Evolutionary conservation across 2,113 vertebrate genomes (phyloP), one percentile per base, ranked within the genome.

Genomic region (Dolichotis patagonum): DNA sequence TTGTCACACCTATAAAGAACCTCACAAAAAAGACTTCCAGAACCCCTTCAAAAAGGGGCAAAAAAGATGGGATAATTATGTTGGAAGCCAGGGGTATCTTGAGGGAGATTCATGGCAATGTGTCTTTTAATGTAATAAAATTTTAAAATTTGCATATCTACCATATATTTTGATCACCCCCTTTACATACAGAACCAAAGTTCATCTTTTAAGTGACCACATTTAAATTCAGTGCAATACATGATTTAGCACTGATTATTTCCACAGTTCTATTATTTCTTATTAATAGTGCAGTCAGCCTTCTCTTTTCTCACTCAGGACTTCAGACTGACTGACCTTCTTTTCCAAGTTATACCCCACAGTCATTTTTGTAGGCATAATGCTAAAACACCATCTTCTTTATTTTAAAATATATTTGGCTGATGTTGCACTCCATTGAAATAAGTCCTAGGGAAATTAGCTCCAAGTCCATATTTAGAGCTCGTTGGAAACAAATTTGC

Each of bases 401-500:
- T n/a, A 80, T 52, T 96, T 93, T 93, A 71, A 60, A 96, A 67
- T 81, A 63, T 58, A 4, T 78, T 67, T 82, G 43, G 46, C n/a
- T 58, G 52, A 28, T 69, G 73, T n/a, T 84, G 91, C 77, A n/a
- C 19, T 46, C 73, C 65, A 73, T 7, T 91, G 56, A 96, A 97
- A 62, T 71, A 92, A 95, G n/a, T 81, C 54, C 52, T 63, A 83
- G 83, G 88, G 73, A 28, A 91, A 86, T 91, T 94, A 95, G 41
- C 49, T 91, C n/a, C 65, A 93, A 67, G 78, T 49, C 38, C 75
- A 81, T 67, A 86, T 88, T 92, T 71, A 92, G 92, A 93, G 28
- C 38, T 85, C 78, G 71, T 84, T 91, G 75, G 52, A 75, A 90
- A 85, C 85, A 91, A 63, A 95, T 91, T 87, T 96, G 49, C 78